phyloP scores from a whole-genome alignment of 2,888 invertebrate genomes.

The Tenthredo notha region DNA sequence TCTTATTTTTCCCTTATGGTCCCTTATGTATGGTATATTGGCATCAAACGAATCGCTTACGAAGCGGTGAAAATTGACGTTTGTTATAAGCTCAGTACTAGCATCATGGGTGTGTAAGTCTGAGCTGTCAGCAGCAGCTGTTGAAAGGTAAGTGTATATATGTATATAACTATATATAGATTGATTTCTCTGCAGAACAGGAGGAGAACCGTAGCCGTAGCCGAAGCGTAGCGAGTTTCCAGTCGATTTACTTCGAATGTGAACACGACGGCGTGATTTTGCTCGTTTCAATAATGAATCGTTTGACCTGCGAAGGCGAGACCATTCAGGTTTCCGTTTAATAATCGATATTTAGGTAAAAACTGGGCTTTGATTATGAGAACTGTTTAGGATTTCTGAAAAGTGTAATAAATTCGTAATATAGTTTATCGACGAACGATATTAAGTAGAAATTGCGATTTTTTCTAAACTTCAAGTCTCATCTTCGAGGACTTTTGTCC shows the following conservation, averaged over 20 bases:
- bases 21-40: too few species aligned
- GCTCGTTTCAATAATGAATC: constrained; percentile 55
- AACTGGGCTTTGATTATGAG: not conserved
- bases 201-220: not conserved
- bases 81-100: not conserved
- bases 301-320: constrained; percentile 22
- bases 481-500: not conserved
- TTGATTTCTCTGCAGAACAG: constrained; percentile 36
- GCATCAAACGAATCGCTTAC: not conserved
- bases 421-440: not conserved
- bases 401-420: not conserved
- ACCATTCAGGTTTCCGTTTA: constrained; percentile 35
- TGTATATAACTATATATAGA: constrained; percentile 16
- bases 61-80: not conserved
- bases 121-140: constrained; percentile 45
- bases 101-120: too few species aligned
- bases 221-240: constrained; percentile 54
- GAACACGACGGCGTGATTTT: constrained; percentile 52
- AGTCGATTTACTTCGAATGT: constrained; percentile 53
- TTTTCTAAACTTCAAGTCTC: not conserved
- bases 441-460: not conserved
- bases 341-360: not conserved
- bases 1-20: not conserved
- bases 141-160: not conserved
- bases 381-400: not conserved